Base-by-base conservation (phyloP, 2,888 invertebrate species). In the Pyrochroa serraticornis region DNA sequence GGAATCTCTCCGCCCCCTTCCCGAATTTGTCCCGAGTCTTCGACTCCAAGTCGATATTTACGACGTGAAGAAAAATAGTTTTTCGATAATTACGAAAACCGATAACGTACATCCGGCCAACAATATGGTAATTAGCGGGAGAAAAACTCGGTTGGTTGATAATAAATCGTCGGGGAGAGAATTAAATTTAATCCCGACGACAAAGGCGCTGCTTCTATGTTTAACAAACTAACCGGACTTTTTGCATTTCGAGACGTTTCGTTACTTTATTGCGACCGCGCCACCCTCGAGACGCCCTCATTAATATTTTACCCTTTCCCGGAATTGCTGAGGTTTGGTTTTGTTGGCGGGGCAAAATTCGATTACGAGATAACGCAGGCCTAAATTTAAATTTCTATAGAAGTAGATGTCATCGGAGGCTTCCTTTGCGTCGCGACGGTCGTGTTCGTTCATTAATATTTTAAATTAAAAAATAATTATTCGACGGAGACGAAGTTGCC, bases 231-330 rank as follows among this genome's bases (percentile, higher is more conserved):
- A 52, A 50, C 44, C 33, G 38, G 36, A 53, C 48, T 58, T 53
- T 58, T 53, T 53, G 53, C 39, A 45, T 50, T 57, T 57, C 50
- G 48, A 58, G 53, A 58, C 58, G 44, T 53, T 44, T 48, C 22
- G 54, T 55, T 55, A 55, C 54, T 55, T 22, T 53, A 53, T 46
- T 46, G 53, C 53, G 53, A 46, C 46, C 46, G 53, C 48, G 43
- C 48, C 47, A 47, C 32, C 48, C 54, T 48, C 54, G 43, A 46
- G 22, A 22, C 22, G 22, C 53, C 58, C 56, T 66, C 66, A 65
- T 68, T 66, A 66, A 69, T 68, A 68, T 69, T 70, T 67, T 66
- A 67, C 66, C 69, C 69, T 67, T 70, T 69, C 63, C 68, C 68
- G 63, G 65, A 66, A 57, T 64, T 53, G 62, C 60, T 63, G 60